phyloP scores from a whole-genome alignment of 2,888 invertebrate species.

The Silvanus unidentatus region DNA sequence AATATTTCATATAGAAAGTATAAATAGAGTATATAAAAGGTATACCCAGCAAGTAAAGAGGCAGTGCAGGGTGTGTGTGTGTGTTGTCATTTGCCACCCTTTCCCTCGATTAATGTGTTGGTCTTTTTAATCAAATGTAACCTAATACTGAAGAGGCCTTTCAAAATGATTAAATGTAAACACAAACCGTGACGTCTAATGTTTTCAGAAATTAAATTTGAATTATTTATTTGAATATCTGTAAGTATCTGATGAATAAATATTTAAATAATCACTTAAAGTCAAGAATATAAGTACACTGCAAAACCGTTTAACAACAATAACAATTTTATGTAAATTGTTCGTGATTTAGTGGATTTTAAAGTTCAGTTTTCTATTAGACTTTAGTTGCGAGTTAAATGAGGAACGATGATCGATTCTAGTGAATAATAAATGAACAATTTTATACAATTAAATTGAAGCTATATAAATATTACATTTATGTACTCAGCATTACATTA shows the following conservation, averaged over 20 bases:
- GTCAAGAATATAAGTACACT: no score
- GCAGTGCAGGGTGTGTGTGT: constrained; percentile 9
- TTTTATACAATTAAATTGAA: no score
- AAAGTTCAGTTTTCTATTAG: no score
- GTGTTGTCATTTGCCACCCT: constrained; percentile 33
- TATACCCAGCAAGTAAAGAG: no score
- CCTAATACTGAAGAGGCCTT: constrained; percentile 43
- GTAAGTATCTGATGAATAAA: constrained; percentile 30
- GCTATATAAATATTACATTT: no score
- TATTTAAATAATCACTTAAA: constrained; percentile 22
- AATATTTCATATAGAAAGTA: constrained; percentile 29
- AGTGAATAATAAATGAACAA: not conserved
- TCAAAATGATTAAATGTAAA: constrained; percentile 47
- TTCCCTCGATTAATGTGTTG: constrained; percentile 42
- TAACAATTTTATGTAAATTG: not conserved
- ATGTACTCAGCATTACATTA: no score
- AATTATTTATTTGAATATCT: constrained; percentile 42
- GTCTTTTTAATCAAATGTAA: constrained; percentile 47
- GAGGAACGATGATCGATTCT: no score
- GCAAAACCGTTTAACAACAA: no score
- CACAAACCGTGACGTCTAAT: constrained; percentile 35
- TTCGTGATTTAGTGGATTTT: no score
- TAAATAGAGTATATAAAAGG: constrained; percentile 29
- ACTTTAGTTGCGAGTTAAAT: no score
- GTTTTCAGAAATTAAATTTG: constrained; percentile 43